Conservation (phyloP, 2,113 vertebrate genomes). For the Pantherophis guttatus region DNA sequence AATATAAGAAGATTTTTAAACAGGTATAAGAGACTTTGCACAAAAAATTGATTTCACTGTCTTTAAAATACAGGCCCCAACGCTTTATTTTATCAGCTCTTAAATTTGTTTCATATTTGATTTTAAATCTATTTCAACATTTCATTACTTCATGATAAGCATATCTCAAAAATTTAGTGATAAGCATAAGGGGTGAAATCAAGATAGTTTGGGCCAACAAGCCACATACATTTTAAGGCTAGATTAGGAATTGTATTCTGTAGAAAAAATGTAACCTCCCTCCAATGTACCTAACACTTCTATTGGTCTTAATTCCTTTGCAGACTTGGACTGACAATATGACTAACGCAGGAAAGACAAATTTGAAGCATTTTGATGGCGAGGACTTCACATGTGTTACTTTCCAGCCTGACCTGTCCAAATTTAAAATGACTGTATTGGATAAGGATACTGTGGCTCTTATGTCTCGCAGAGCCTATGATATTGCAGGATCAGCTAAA, state of each 20-base stretch:
- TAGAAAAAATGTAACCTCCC: neutral
- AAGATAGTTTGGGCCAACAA: neutral
- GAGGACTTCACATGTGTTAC: slow-evolving; percentile 94
- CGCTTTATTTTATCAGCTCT: neutral
- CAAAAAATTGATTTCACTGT: neutral
- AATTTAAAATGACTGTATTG: slow-evolving; percentile 92
- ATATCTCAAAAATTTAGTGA: neutral
- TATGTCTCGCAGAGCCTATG: slow-evolving; percentile 92
- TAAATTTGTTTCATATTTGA: neutral
- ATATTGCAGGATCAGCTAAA: slow-evolving; percentile 87
- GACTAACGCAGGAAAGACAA: slow-evolving; percentile 79
- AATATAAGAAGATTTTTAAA: slow-evolving; percentile 88
- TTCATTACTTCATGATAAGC: too few relatives aligned
- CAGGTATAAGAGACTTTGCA: slow-evolving; percentile 75
- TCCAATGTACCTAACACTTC: neutral
- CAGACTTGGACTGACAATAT: slow-evolving; percentile 97
- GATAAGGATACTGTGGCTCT: slow-evolving; percentile 94
- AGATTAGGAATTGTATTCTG: neutral
- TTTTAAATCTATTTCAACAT: neutral
- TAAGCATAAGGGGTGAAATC: neutral
- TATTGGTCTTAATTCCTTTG: slow-evolving; percentile 7
- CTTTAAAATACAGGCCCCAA: neutral
- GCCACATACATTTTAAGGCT: neutral
- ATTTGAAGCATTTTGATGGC: slow-evolving; percentile 81
- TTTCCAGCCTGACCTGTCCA: slow-evolving; percentile 90